phyloP scores from a whole-genome alignment of 2,113 vertebrate species.

The Serranochromis macrocephalus region DNA sequence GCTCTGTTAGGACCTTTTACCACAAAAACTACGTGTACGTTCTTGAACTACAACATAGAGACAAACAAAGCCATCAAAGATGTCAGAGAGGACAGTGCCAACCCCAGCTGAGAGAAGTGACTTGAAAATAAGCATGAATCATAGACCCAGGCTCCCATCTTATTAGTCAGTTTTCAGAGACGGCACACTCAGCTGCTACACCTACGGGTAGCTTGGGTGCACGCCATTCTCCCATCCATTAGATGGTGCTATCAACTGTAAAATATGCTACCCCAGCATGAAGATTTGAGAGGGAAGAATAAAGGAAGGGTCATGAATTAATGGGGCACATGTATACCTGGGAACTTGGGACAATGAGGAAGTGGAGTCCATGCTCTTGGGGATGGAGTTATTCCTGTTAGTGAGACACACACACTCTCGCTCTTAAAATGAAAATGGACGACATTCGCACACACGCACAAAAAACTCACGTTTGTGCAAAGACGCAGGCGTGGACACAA shows the following conservation, averaged over 20 bases:
- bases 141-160: not conserved
- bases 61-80: not conserved
- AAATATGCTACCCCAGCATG: not conserved
- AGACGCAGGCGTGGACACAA: not conserved
- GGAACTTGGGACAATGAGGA: slow-evolving; percentile 48
- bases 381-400: slow-evolving; percentile 76
- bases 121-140: not conserved
- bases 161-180: not conserved
- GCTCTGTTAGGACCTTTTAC: not conserved
- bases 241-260: slow-evolving; percentile 26
- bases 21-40: not conserved
- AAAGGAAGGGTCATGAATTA: not conserved
- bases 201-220: not conserved
- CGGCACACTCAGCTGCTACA: not conserved
- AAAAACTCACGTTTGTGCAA: not conserved
- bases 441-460: not conserved
- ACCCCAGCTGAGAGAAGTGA: not conserved
- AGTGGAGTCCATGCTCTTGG: slow-evolving; percentile 67
- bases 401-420: slow-evolving; percentile 65
- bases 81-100: not conserved
- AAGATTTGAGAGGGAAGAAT: not conserved
- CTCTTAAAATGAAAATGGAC: slow-evolving; percentile 51
- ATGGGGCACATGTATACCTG: slow-evolving; percentile 59
- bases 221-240: slow-evolving; percentile 23
- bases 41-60: not conserved